Evolutionary conservation across 1,140 invertebrate genomes (phyloP).

Genomic region (Drosophila seguyi): DNA sequence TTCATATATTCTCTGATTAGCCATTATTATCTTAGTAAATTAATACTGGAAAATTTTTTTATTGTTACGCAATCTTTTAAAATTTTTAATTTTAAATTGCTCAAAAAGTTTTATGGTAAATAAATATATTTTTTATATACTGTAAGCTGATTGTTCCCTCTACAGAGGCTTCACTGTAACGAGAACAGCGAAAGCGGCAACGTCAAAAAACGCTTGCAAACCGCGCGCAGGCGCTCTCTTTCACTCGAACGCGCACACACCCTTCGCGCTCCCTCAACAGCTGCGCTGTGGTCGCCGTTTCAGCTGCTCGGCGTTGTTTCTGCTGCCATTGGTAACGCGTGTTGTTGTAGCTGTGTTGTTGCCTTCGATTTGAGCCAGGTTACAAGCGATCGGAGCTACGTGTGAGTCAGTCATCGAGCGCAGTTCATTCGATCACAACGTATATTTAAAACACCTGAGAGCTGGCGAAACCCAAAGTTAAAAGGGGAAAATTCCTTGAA

Average conservation of each 20-base stretch:
- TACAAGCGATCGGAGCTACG: slow-evolving; percentile 53
- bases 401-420: slow-evolving; percentile 74
- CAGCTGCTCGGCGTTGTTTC: slow-evolving; percentile 31
- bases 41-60: fast-evolving
- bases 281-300: slow-evolving; percentile 42
- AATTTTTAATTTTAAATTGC: background rate
- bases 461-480: background rate
- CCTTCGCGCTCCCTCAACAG: slow-evolving; percentile 34
- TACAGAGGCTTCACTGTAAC: background rate
- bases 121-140: too few relatives aligned
- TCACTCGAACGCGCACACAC: slow-evolving; percentile 1
- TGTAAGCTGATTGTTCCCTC: too few relatives aligned
- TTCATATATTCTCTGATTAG: background rate
- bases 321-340: slow-evolving; percentile 24
- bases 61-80: too few relatives aligned
- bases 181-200: slow-evolving; percentile 51
- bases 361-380: slow-evolving; percentile 55
- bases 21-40: background rate
- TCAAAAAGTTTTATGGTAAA: background rate
- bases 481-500: background rate
- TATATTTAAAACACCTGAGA: background rate
- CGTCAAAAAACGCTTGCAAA: slow-evolving; percentile 47
- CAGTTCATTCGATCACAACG: slow-evolving; percentile 51
- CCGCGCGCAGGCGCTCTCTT: slow-evolving; percentile 64
- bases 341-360: slow-evolving; percentile 26